These are phyloP conservation scores for Eira barbara DNA, from an alignment of 2,113 vertebrate species.

Conservation along the genomic window DNA sequence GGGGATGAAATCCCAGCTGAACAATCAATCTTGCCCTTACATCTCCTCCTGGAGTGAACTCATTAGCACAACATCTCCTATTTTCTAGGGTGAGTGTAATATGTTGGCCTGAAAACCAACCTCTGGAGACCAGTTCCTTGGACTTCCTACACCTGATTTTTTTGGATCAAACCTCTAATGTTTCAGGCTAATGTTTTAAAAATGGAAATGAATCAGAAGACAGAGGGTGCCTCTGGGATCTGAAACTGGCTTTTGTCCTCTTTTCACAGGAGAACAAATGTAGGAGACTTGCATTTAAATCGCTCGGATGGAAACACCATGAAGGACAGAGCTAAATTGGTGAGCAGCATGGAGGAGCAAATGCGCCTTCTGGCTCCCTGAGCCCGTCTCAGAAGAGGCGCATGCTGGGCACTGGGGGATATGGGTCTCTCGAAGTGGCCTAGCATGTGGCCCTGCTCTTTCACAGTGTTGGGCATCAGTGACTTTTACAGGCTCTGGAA, in stretches of 20 bases:
- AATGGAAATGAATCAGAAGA: slow-evolving; percentile 58
- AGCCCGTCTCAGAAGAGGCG: not conserved
- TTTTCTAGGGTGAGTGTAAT: slow-evolving; percentile 58
- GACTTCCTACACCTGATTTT: slow-evolving; percentile 8
- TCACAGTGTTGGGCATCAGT: not conserved
- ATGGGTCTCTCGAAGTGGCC: not conserved
- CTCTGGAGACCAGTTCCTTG: slow-evolving; percentile 18
- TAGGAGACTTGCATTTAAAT: slow-evolving; percentile 4
- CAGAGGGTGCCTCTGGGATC: slow-evolving; percentile 24
- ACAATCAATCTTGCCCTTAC: not conserved
- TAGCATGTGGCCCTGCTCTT: not conserved
- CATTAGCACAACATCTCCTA: not conserved
- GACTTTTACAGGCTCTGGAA: not conserved
- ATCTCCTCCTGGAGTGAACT: not conserved
- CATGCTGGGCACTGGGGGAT: fast-evolving
- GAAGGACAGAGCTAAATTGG: not conserved
- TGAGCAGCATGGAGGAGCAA: not conserved
- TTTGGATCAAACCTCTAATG: slow-evolving; percentile 31
- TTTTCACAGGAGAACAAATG: slow-evolving; percentile 40
- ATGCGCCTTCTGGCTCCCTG: fast-evolving
- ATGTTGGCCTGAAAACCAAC: slow-evolving; percentile 55
- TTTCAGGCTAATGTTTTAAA: slow-evolving; percentile 60
- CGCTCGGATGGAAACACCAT: not conserved
- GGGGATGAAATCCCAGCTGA: not conserved
- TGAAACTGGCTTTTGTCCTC: slow-evolving; percentile 69